Percentiles rank a stretch among this genome's conserved stretches.
Conservation (phyloP, 2,113 vertebrate species). For the Clarias batrachus region DNA sequence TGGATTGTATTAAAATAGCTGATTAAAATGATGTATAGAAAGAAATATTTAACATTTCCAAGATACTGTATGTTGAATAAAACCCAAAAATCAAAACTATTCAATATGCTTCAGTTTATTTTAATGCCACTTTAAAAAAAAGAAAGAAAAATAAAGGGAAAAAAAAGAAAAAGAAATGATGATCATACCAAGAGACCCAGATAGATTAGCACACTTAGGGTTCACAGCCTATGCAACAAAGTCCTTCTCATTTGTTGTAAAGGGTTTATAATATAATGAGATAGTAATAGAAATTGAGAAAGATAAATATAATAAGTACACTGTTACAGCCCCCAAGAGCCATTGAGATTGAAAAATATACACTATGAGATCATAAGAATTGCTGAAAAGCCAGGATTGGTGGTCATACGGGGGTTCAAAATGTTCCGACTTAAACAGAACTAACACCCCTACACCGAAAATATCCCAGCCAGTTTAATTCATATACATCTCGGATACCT, state of each 20-base stretch:
- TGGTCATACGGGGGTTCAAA: conserved; percentile 25
- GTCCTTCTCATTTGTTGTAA: conserved; percentile 52
- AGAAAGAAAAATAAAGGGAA: background rate
- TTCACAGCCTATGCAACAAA: conserved; percentile 59
- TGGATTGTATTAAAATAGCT: background rate
- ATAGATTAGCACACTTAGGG: conserved; percentile 54
- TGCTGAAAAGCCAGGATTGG: conserved; percentile 1
- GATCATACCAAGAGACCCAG: conserved; percentile 53
- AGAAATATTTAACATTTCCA: background rate
- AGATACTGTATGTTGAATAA: background rate
- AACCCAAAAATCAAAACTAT: conserved; percentile 9
- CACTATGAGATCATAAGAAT: conserved; percentile 37
- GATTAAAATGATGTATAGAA: background rate
- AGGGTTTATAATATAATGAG: conserved; percentile 37
- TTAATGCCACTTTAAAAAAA: conserved; percentile 52
- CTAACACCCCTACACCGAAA: conserved; percentile 10
- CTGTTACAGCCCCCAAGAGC: conserved; percentile 29
- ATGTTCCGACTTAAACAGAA: conserved; percentile 36
- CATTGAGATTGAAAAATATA: conserved; percentile 41
- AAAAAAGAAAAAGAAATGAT: conserved; percentile 42
- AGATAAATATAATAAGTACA: conserved; percentile 32
- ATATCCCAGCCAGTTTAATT: conserved; percentile 7
- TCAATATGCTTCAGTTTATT: conserved; percentile 65
- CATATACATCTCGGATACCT: conserved; percentile 14
- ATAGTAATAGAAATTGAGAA: conserved; percentile 44